These are phyloP conservation scores for Coregonus suidteri DNA, from an alignment of 2,797 vertebrate genomes.

Conservation along the genomic window DNA sequence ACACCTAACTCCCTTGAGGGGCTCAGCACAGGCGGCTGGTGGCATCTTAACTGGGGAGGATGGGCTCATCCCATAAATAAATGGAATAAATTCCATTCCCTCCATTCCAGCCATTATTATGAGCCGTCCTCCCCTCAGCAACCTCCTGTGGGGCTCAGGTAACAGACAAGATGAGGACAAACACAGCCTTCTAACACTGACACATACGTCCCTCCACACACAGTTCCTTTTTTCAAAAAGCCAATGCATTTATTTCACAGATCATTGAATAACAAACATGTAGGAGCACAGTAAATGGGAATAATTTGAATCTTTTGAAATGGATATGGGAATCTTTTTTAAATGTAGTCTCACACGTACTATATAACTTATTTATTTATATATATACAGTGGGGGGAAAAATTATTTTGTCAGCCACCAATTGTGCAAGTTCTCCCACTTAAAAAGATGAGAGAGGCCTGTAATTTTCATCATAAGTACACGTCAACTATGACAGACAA, in stretches of 20 bases:
- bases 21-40: too few relatives aligned
- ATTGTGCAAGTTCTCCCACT: too few relatives aligned
- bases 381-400: too few relatives aligned
- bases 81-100: too few relatives aligned
- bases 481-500: too few relatives aligned
- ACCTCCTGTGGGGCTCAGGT: slow-evolving; percentile 56
- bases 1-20: slow-evolving; percentile 51
- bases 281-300: neutral
- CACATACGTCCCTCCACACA: neutral
- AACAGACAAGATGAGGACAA: slow-evolving; percentile 45
- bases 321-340: slow-evolving; percentile 34
- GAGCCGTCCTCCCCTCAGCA: too few relatives aligned
- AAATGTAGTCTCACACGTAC: slow-evolving; percentile 19
- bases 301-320: slow-evolving; percentile 11
- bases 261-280: neutral
- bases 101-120: too few relatives aligned
- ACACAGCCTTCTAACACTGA: neutral
- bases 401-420: too few relatives aligned
- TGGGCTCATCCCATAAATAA: too few relatives aligned
- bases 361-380: slow-evolving; percentile 2
- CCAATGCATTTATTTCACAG: neutral
- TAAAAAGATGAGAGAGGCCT: too few relatives aligned
- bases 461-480: too few relatives aligned
- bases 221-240: neutral
- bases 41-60: too few relatives aligned